Percentiles rank a stretch among this genome's conserved stretches.
Conservation (phyloP, 2,113 vertebrate species). For the Syrrhaptes paradoxus region DNA sequence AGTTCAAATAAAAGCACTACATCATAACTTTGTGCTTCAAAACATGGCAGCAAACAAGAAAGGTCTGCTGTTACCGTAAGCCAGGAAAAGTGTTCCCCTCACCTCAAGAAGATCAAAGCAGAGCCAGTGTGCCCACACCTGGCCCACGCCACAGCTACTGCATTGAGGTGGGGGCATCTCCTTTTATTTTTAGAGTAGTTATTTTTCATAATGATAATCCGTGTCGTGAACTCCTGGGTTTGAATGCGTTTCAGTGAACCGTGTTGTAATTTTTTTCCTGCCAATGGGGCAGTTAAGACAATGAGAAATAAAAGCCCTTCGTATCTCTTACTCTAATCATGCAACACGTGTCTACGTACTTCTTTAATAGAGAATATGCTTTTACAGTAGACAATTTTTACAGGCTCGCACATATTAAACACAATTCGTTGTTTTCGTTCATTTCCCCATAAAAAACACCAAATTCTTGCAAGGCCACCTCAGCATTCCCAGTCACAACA, state of each 20-base stretch:
- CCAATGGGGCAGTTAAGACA: neutral
- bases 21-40: neutral
- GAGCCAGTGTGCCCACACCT: neutral
- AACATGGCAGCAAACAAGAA: neutral
- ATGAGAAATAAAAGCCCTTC: neutral
- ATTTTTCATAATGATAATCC: neutral
- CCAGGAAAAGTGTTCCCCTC: neutral
- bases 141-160: neutral
- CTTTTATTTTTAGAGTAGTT: neutral
- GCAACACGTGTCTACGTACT: accelerated
- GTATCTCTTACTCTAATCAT: neutral
- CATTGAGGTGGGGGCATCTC: neutral
- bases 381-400: slow-evolving; percentile 4
- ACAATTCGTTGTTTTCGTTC: neutral
- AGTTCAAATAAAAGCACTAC: neutral
- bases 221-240: neutral
- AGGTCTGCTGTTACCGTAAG: neutral
- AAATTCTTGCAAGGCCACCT: neutral
- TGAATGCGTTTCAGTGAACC: neutral
- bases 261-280: neutral
- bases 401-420: neutral
- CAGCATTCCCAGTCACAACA: neutral
- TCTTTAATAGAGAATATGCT: neutral
- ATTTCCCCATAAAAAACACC: neutral
- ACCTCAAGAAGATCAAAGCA: neutral